A percentile compares a stretch with the other conserved stretches of the same genome.
Evolutionary conservation across 2,888 invertebrate genomes (phyloP).

Genomic region (Drosophila mercatorum): DNA sequence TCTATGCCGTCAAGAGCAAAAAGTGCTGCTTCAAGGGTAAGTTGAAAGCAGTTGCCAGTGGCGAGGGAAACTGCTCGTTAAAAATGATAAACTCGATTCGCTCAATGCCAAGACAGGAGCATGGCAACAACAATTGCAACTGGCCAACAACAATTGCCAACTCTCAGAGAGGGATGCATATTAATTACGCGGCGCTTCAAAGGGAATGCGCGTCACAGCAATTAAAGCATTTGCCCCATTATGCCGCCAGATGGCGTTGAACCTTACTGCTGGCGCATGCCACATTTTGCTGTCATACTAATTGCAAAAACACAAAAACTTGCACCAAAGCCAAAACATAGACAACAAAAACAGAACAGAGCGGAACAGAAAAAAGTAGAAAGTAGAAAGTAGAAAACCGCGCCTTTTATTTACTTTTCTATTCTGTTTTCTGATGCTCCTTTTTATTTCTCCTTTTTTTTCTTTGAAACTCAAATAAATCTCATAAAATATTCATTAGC

Average conservation of each 20-base stretch:
- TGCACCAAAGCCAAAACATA: conserved; percentile 53
- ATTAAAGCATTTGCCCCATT: conserved; percentile 75
- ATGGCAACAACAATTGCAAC: conserved; percentile 18
- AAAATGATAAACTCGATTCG: conserved; percentile 35
- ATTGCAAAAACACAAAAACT: conserved; percentile 71
- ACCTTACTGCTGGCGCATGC: conserved; percentile 35
- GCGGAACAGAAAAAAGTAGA: conserved; percentile 12
- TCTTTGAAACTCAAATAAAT: conserved; percentile 76
- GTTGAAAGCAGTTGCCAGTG: conserved; percentile 58
- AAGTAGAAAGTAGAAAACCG: conserved; percentile 10
- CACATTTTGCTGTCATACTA: conserved; percentile 63
- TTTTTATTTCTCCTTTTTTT: conserved; percentile 31
- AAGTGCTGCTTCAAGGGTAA: conserved; percentile 88
- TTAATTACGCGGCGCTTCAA: conserved; percentile 66
- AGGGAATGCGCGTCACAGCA: conserved; percentile 57
- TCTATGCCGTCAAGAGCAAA: conserved; percentile 87
- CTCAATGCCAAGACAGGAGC: not conserved
- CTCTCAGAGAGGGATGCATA: conserved; percentile 49
- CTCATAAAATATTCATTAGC: conserved; percentile 81
- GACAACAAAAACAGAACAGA: conserved; percentile 21
- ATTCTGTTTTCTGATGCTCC: conserved; percentile 17
- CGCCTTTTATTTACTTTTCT: conserved; percentile 36
- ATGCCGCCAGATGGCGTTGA: conserved; percentile 55
- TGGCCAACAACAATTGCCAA: conserved; percentile 40
- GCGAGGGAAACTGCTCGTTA: conserved; percentile 38